phyloP scores from a whole-genome alignment of 53 echinoderm and acorn worm genomes.

The Paelopatides confundens region DNA sequence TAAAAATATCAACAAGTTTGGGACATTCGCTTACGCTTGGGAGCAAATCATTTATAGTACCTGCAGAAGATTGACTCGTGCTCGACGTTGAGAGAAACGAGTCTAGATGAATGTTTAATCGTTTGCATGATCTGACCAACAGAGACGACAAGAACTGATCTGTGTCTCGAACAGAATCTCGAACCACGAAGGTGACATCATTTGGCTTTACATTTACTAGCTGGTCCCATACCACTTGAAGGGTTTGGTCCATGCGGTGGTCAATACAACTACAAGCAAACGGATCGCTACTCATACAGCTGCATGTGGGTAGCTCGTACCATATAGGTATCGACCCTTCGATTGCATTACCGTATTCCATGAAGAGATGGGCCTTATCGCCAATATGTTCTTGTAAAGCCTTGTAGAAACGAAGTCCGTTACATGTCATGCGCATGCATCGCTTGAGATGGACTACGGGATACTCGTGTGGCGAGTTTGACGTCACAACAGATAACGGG shows the following conservation, averaged over 20 bases:
- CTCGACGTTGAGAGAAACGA: neutral
- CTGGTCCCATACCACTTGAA: conserved; percentile 33
- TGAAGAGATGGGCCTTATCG: conserved; percentile 44
- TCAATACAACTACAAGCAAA: conserved; percentile 54
- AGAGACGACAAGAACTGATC: conserved; percentile 44
- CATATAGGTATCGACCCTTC: conserved; percentile 56
- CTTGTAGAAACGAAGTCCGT: conserved; percentile 60
- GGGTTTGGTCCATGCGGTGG: conserved; percentile 17
- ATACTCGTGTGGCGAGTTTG: conserved; percentile 27
- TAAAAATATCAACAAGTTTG: conserved; percentile 66
- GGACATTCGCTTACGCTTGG: neutral
- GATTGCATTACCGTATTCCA: conserved; percentile 54
- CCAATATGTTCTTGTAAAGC: conserved; percentile 51
- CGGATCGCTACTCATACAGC: conserved; percentile 28
- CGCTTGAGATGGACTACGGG: conserved; percentile 36
- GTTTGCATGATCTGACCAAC: conserved; percentile 39
- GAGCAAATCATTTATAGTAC: neutral
- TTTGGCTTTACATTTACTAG: conserved; percentile 43
- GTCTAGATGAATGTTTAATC: conserved; percentile 24
- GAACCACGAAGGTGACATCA: conserved; percentile 51
- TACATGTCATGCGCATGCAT: conserved; percentile 73
- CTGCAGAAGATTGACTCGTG: neutral
- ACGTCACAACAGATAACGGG: conserved; percentile 12
- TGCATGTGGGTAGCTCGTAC: conserved; percentile 55
- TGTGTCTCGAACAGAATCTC: conserved; percentile 38